Evolutionary conservation across 2,797 vertebrate genomes (phyloP).

Genomic region (Catharus ustulatus): DNA sequence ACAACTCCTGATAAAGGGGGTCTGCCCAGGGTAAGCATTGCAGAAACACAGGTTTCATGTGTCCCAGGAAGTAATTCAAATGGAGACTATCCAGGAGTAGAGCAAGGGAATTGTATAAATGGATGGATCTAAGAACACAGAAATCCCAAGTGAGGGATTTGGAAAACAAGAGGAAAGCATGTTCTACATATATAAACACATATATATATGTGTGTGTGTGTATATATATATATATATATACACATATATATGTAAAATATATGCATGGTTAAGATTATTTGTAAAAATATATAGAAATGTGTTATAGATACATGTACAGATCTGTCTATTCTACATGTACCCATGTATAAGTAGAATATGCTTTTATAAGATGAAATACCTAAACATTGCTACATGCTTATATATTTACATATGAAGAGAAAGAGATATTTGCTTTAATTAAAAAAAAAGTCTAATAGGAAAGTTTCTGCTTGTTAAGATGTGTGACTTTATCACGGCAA

Average conservation of each 20-base stretch:
- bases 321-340: background rate
- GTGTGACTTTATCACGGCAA: background rate
- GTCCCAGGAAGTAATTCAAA: background rate
- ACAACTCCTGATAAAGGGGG: background rate
- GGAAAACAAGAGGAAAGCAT: background rate
- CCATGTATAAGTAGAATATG: background rate
- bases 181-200: background rate
- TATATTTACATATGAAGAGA: background rate
- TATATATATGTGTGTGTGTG: no score
- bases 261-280: background rate
- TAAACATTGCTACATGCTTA: background rate
- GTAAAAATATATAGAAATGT: background rate
- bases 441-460: background rate
- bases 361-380: background rate
- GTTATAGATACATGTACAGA: background rate
- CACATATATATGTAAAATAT: background rate
- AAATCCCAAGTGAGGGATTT: background rate
- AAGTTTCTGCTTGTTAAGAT: background rate
- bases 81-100: background rate
- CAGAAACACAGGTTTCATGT: background rate
- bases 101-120: background rate
- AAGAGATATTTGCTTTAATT: background rate
- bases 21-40: background rate
- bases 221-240: no score
- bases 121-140: background rate